Conservation (phyloP, 2,797 vertebrate species). For the Loriculus beryllinus region DNA sequence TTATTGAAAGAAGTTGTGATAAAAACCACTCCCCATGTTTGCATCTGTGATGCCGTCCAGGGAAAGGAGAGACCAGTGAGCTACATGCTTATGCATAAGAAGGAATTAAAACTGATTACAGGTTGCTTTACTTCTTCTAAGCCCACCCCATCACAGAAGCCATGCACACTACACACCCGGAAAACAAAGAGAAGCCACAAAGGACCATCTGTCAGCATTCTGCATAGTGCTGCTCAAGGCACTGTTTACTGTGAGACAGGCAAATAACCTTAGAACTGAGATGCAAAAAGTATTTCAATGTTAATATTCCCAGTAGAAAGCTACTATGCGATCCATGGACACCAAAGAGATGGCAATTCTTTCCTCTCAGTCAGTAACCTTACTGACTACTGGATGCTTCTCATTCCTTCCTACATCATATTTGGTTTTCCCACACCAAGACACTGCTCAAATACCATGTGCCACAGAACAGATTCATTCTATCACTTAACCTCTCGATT, state of each 20-base stretch:
- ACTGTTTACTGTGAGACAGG: background rate
- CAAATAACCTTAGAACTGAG: background rate
- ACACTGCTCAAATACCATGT: background rate
- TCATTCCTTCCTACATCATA: background rate
- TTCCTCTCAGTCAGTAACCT: background rate
- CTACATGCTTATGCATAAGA: background rate
- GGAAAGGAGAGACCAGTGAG: background rate
- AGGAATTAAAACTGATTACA: background rate
- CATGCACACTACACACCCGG: rapidly evolving
- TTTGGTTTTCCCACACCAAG: background rate
- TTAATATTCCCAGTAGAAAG: background rate
- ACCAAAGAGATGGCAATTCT: background rate
- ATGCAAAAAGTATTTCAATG: background rate
- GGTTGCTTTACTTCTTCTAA: background rate
- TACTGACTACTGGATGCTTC: background rate
- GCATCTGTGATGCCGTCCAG: background rate
- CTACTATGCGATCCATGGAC: rapidly evolving
- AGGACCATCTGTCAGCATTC: too few species aligned
- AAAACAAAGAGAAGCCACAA: background rate
- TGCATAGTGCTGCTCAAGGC: background rate
- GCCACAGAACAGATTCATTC: rapidly evolving
- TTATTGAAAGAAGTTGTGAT: background rate
- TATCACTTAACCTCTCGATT: background rate
- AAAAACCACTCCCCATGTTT: background rate
- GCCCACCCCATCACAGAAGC: background rate